Base-by-base conservation (phyloP, 2,113 vertebrate genomes). In the Ictalurus furcatus region DNA sequence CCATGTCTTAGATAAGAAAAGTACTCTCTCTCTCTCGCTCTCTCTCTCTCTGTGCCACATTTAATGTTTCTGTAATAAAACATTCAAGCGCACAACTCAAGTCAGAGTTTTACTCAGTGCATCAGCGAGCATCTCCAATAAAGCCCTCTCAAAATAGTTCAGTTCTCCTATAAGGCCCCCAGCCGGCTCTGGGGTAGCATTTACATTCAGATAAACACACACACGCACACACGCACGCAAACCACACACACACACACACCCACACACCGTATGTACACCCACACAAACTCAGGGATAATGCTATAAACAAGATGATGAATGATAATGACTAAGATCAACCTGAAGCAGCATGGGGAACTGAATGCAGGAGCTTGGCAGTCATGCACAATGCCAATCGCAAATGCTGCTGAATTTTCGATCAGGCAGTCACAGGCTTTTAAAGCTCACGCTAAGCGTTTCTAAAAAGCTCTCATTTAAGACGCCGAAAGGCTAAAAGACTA, bases 401-500 rank as follows among this genome's bases (percentile, higher is more conserved):
- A 59, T 63, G 44, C 84, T 79, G 52, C 25, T 84, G 71, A 87
- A 63, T 84, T 69, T 90, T 89, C 84, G 37, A 87, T 89, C 85
- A 84, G 80, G 30, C 73, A 28, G 67, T 74, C 44, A 78, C 30
- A 58, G 80, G 52, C 67, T 88, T 86, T 86, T 58, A 80, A 87
- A 85, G 80, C 82, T 69, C 23, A 69, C 44, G 23, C 17, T 80
- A 84, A 91, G 85, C 89, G 81, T 80, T 71, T 79, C 61, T 23
- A 63, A 89, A 28, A 65, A 25, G 54, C 79, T 85, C 85, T 88
- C 65, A 58, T 88, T 59, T 89, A 37, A 23, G 65, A 83, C 13
- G 65, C 80, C 8, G 6, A 16, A 44, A 28, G 34, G 71, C 74
- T n/a, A 73, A 71, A 82, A 73, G 48, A 28, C 73, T 65, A n/a